Conservation (phyloP, 2,888 invertebrate species). For the Brenthis ino region DNA sequence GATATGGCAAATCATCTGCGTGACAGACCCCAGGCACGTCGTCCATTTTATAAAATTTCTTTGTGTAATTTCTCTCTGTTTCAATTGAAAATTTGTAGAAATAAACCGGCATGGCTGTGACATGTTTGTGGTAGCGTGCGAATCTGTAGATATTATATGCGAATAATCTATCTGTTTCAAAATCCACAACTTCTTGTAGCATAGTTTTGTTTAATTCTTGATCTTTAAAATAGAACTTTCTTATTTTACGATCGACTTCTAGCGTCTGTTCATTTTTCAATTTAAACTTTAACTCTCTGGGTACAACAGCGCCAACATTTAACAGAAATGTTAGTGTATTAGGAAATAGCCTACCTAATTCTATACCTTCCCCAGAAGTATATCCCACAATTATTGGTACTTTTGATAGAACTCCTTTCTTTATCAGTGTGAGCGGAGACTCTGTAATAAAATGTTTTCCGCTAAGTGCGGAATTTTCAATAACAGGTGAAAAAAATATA, state of each 20-base stretch:
- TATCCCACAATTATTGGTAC: slow-evolving; percentile 71
- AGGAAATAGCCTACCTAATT: slow-evolving; percentile 62
- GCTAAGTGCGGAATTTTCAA: slow-evolving; percentile 60
- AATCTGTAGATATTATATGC: slow-evolving; percentile 65
- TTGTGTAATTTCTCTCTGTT: slow-evolving; percentile 68
- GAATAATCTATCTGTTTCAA: slow-evolving; percentile 66
- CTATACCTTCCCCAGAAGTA: slow-evolving; percentile 73
- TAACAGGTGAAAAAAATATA: slow-evolving; percentile 70
- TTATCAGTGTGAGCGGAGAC: slow-evolving; percentile 56
- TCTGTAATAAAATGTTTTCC: slow-evolving; percentile 62
- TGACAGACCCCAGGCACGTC: slow-evolving; percentile 66
- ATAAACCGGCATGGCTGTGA: slow-evolving; percentile 55
- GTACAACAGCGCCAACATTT: slow-evolving; percentile 60
- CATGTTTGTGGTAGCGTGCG: slow-evolving; percentile 56
- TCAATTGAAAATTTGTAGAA: slow-evolving; percentile 68
- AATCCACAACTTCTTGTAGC: slow-evolving; percentile 56
- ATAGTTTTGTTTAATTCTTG: slow-evolving; percentile 53
- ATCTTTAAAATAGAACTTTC: slow-evolving; percentile 62
- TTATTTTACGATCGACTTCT: slow-evolving; percentile 57
- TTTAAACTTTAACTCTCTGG: slow-evolving; percentile 68
- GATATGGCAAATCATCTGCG: slow-evolving; percentile 67
- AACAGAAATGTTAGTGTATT: slow-evolving; percentile 49
- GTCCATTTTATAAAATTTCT: slow-evolving; percentile 65
- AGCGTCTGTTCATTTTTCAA: slow-evolving; percentile 51
- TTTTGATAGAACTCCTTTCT: slow-evolving; percentile 55